Conservation (phyloP, 2,113 vertebrate genomes). For the Taurulus bubalis region DNA sequence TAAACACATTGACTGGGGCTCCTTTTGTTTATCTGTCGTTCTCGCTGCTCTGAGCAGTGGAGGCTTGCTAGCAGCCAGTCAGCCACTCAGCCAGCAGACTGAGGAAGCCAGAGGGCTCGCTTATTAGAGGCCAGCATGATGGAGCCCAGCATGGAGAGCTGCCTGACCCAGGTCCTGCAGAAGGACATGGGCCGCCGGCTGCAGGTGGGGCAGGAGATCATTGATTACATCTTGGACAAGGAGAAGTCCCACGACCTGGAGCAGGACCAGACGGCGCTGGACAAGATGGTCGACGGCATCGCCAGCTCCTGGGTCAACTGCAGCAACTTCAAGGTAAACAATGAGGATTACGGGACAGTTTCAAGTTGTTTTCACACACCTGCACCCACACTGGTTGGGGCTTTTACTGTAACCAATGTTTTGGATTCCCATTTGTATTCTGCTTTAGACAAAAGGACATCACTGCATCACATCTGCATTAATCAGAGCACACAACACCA, state of each 20-base stretch:
- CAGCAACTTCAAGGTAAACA: constrained; percentile 97
- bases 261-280: constrained; percentile 95
- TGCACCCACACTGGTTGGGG: background rate
- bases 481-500: too few species aligned
- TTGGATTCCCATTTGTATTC: background rate
- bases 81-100: constrained; percentile 20
- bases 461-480: too few species aligned
- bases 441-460: background rate
- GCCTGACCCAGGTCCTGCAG: constrained; percentile 93
- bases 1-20: constrained; percentile 54
- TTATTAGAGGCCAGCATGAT: constrained; percentile 78
- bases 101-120: constrained; percentile 38
- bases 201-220: constrained; percentile 96
- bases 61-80: constrained; percentile 10
- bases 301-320: constrained; percentile 98
- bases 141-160: constrained; percentile 96
- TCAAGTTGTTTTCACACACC: background rate
- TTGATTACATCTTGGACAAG: constrained; percentile 93
- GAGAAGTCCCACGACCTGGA: constrained; percentile 96
- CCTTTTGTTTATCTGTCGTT: constrained; percentile 61
- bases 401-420: background rate
- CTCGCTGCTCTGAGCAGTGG: constrained; percentile 47
- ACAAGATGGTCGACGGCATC: constrained; percentile 97
- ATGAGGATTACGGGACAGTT: too few species aligned
- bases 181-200: constrained; percentile 95